Base-by-base conservation (phyloP, 2,888 invertebrate species). In the Euzetes globulus region DNA sequence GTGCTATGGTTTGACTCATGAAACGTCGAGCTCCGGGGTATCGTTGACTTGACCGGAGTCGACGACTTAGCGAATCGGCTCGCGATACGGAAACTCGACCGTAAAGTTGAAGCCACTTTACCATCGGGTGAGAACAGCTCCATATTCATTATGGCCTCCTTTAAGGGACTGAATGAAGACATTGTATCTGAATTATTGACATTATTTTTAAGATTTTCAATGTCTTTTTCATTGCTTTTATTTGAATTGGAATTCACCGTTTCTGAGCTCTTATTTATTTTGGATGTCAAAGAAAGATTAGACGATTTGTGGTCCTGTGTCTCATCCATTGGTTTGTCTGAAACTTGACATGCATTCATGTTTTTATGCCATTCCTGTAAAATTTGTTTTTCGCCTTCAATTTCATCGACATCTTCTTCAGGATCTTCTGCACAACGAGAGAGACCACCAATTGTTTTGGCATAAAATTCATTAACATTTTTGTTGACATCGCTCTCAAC, bases 1-100 rank as follows among this genome's bases (percentile, higher is more conserved):
- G 73, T 76, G n/a, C 68, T 68, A 22, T 68, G 41, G 45, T 37
- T 68, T 68, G 68, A 68, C 55, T 76, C 77, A 50, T 78, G 78
- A 75, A 80, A 79, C 1, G 79, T 78, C 11, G 79, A 77, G 71
- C 79, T 79, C 6, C 79, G 77, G 27, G 78, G 68, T 27, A 75
- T 77, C 70, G 22, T 55, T 17, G 74, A 22, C 27, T 73, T 55
- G 2, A n/a, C 1, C 1, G 72, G 33, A 15, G 75, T 33, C 3
- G 72, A 25, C 15, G 73, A 33, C 50, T 52, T 75, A 5, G 75
- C 58, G 1, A 75, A 47, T 22, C 70, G 27, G 45, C 68, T 74
- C n/a, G 72, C 75, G 1, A 76, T 45, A 15, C 78, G 77, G 63
- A 78, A 78, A 55, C 77, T 78, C 4, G 77, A 77, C 11, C 77